Evolutionary conservation across 92 coral and sea anemone genomes (phyloP), one percentile per base, ranked within the genome.

Genomic region (Umimayanthus chanpuru): DNA sequence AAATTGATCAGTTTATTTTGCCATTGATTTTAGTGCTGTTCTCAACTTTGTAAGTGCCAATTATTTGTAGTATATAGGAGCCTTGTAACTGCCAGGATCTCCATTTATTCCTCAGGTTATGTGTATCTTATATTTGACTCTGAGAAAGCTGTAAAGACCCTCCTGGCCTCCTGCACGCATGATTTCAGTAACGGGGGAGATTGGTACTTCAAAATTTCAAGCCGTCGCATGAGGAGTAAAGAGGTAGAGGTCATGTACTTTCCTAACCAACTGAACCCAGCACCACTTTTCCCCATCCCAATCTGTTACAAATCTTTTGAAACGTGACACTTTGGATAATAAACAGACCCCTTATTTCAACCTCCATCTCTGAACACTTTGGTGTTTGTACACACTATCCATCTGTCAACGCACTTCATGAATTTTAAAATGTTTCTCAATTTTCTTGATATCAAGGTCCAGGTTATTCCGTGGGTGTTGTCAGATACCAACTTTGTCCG

Each of bases 141-240:
- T 20, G 99, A 97, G 89, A 97, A 97, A 90, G 96, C 99, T 9
- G 96, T 97, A 49, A 97, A 97, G 81, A 91, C 96, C 7, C 87
- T 97, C 81, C 73, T 97, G 56, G 96, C 98, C 4, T 90, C 99
- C 16, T 97, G 99, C 68, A 97, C 99, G 6, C 99, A 97, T 88
- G 99, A 97, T 85, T 97, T 96, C 92, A 95, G 98, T 50, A 97
- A 95, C 82, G 99, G 99, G 32, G 99, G 99, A 25, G 99, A 97
- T 72, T 97, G 99, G 99, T 97, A 97, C 91, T 97, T 97, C 77
- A 96, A 97, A 92, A 93, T 97, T 32, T 97, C 99, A 30, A 97
- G 99, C 85, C 85, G 98, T 91, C 93, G 99, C 29, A 97, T 97
- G 92, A 92, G 99, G 7, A 94, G 98, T 86, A 97, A 97, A 93